Conservation (phyloP, 2,888 invertebrate species). For the Masnerella sp. region DNA sequence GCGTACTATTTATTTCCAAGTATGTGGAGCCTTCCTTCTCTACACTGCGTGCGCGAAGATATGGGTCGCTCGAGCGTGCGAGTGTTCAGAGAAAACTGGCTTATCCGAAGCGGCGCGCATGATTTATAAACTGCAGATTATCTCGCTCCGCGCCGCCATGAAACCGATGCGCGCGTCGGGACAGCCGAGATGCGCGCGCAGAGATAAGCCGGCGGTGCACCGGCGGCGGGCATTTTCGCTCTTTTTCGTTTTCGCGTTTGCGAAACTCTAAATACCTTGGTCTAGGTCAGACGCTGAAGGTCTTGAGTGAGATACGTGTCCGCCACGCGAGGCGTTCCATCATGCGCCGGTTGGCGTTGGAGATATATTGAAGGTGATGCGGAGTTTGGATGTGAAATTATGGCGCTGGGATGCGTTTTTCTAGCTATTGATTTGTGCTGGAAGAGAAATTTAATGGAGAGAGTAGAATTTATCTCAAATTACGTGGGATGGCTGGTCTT, state of each 20-base stretch:
- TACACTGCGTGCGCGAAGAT: constrained; percentile 40
- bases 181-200: constrained; percentile 40
- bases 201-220: constrained; percentile 46
- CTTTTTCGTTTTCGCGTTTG: constrained; percentile 22
- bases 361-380: too few species aligned
- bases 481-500: too few species aligned
- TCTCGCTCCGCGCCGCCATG: constrained; percentile 56
- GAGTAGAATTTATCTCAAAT: too few species aligned
- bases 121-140: constrained; percentile 67
- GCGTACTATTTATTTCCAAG: constrained; percentile 44
- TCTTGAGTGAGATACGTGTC: background rate
- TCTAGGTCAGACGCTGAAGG: constrained; percentile 46
- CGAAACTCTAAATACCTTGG: constrained; percentile 45
- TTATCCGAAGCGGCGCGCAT: constrained; percentile 61
- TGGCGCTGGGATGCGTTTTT: too few species aligned
- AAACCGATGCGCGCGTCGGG: constrained; percentile 49
- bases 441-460: too few species aligned
- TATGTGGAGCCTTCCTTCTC: constrained; percentile 49
- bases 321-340: too few species aligned
- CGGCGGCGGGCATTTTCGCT: constrained; percentile 23
- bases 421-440: too few species aligned
- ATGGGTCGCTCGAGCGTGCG: constrained; percentile 51
- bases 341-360: too few species aligned
- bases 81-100: constrained; percentile 53
- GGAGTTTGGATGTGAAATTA: too few species aligned